Evolutionary conservation across 2,888 invertebrate species (phyloP).

Genomic region (Heliothis peltigera): DNA sequence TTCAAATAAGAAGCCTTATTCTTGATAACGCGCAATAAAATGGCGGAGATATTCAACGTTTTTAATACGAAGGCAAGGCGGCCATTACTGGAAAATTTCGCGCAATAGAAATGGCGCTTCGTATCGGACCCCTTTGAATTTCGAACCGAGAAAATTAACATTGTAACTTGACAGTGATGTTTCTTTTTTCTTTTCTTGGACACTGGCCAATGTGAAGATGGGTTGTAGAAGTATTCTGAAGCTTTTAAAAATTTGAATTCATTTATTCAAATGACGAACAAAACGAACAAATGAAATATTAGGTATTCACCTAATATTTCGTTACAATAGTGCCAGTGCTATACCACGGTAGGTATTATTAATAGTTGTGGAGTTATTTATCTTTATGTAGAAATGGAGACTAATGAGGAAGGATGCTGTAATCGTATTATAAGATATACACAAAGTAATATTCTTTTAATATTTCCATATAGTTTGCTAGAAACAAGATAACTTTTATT

Average conservation of each 20-base stretch:
- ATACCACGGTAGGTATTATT: constrained; percentile 4
- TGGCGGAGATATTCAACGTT: constrained; percentile 29
- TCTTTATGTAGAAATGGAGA: constrained; percentile 1
- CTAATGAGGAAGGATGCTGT: constrained; percentile 2
- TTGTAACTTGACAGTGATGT: constrained; percentile 54
- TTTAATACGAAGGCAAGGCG: constrained; percentile 45
- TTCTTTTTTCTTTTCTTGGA: constrained; percentile 26
- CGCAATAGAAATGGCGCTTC: constrained; percentile 57
- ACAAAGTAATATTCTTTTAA: not conserved
- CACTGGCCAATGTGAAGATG: constrained; percentile 1
- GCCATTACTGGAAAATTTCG: constrained; percentile 65
- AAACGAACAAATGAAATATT: too few relatives aligned
- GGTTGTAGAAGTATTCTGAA: not conserved
- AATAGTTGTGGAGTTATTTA: constrained; percentile 7
- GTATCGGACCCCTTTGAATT: constrained; percentile 56
- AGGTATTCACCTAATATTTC: too few relatives aligned
- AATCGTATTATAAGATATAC: not conserved
- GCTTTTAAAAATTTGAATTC: constrained; percentile 23
- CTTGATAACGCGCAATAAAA: constrained; percentile 43
- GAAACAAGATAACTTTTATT: not conserved
- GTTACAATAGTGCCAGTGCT: not conserved
- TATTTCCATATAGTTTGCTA: not conserved
- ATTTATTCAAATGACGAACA: too few relatives aligned
- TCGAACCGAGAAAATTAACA: constrained; percentile 59
- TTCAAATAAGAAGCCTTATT: constrained; percentile 37